Evolutionary conservation across 53 echinoderm and acorn worm genomes (phyloP), one percentile per base, ranked within the genome.

Genomic region (Crossaster papposus): DNA sequence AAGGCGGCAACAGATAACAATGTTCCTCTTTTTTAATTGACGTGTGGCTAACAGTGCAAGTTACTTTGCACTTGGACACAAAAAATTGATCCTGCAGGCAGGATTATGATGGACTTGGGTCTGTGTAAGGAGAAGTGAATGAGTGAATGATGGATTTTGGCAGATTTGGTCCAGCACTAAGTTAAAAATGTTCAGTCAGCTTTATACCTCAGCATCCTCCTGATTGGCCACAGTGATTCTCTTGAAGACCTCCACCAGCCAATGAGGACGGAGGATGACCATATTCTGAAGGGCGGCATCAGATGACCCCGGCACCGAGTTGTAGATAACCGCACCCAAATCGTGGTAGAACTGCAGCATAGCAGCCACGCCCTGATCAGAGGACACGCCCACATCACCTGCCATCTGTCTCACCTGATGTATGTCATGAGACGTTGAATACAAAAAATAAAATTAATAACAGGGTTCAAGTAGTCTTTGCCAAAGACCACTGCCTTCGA

Each of bases 281-380:
- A 94, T 96, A 74, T 96, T 94, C 79, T 88, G 91, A 9, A 96
- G 81, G 64, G 94, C 79, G 30, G 74, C 77, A 76, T 94, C 96
- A 1, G 90, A 64, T 3, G 92, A 94, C 33, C 96, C 96, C 2
- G 79, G 90, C 29, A 84, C 80, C 9, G 91, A 89, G 76, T 91
- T 92, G 76, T 96, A 96, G 80, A 96, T 92, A 79, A 96, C 79
- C 30, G 92, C 89, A 23, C 96, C 96, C 2, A 96, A 91, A 52
- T 96, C 96, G 72, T 96, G 96, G 63, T 94, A 94, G 76, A 96
- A 96, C 54, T 94, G 94, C 7, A 96, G 91, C 96, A 96, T 94
- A 23, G 91, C 89, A 55, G 90, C 80, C 64, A 96, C 70, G 58
- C 91, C 96, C 32, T 83, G 86, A 26, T 92, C 86, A 0, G 89